These are phyloP conservation scores for Pseudomyrmex sp. DNA, from an alignment of 1,140 invertebrate species.

Conservation along the genomic window DNA sequence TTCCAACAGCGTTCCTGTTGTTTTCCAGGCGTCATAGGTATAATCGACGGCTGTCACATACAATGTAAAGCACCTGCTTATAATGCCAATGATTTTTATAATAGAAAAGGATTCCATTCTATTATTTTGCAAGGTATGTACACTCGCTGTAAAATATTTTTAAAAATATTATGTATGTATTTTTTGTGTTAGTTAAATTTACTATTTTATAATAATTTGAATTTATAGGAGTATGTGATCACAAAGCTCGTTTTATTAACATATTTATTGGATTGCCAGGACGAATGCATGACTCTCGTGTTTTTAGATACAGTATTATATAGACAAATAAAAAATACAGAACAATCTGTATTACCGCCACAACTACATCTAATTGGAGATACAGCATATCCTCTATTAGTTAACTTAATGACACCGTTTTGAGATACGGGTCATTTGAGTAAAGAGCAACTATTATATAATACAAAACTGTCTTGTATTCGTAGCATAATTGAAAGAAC, in stretches of 20 bases:
- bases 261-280: background rate
- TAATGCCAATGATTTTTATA: constrained; percentile 7
- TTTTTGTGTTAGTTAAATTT: too few species aligned
- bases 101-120: background rate
- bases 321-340: background rate
- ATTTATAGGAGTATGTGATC: background rate
- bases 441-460: background rate
- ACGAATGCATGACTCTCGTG: constrained; percentile 2
- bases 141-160: background rate
- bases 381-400: background rate
- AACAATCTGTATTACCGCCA: background rate
- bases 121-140: background rate
- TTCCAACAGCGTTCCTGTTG: background rate
- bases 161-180: background rate
- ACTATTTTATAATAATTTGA: background rate
- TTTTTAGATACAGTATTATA: constrained; percentile 4
- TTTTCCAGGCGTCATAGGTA: background rate
- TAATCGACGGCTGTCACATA: background rate
- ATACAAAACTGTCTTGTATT: background rate
- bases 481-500: background rate
- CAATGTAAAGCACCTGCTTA: background rate
- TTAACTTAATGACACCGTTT: background rate
- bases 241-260: background rate
- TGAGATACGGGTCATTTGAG: background rate
- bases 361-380: background rate